A percentile compares a stretch with the other conserved stretches of the same genome.
These are phyloP conservation scores for Turnix velox DNA, from an alignment of 2,113 vertebrate species.

Conservation along the genomic window DNA sequence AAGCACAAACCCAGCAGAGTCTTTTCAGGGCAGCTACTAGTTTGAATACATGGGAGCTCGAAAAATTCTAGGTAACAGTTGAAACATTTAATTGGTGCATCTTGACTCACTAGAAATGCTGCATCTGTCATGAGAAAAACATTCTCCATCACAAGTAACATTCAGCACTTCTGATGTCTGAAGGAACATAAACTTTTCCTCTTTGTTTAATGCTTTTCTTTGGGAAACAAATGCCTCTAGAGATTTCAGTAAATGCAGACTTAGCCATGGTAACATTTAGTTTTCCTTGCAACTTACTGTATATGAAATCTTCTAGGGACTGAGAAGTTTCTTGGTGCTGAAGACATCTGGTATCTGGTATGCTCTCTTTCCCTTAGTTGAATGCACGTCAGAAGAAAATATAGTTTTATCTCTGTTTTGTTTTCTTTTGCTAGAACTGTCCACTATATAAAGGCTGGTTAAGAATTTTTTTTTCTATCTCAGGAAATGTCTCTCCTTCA, in stretches of 20 bases:
- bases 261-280: not conserved
- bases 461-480: not conserved
- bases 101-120: not conserved
- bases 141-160: not conserved
- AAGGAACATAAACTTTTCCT: not conserved
- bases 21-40: not conserved
- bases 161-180: not conserved
- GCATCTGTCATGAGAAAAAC: not conserved
- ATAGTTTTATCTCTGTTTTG: not conserved
- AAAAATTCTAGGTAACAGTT: not conserved
- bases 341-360: not conserved
- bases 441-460: not conserved
- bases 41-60: not conserved
- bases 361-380: not conserved
- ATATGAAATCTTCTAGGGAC: not conserved
- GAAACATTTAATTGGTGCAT: not conserved
- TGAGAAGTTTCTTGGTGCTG: not conserved
- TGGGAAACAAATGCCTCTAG: slow-evolving; percentile 12
- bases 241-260: not conserved
- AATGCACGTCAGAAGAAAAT: not conserved
- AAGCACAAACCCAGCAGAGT: not conserved
- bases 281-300: not conserved
- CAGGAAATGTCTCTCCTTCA: not conserved
- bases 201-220: not conserved
- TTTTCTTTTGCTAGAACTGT: not conserved